Evolutionary conservation across 1,140 invertebrate species (phyloP), one percentile per base, ranked within the genome.

Genomic region (Trypoxylus dichotomus): DNA sequence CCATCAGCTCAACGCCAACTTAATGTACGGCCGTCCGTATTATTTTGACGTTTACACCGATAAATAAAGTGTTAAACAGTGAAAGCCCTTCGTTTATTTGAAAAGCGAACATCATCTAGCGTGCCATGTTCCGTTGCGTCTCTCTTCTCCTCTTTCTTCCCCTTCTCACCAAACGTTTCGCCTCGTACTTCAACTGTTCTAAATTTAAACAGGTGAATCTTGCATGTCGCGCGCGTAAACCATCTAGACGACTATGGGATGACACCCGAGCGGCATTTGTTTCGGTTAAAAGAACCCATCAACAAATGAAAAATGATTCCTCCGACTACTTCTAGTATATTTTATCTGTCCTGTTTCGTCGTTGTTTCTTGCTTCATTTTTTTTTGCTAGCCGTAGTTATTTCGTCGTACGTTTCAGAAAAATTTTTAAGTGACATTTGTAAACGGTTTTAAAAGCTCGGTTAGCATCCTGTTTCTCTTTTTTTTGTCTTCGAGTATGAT

Each of bases 21-120:
- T 32, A 37, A 73, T 15, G 71, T 73, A 37, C 71, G 71, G 19
- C 19, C 60, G 21, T 19, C 60, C 21, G 60, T 24, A 63, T 73
- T 73, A 73, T 73, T 73, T 73, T 73, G 71, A 73, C 71, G 71
- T 73, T 73, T 73, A 73, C 71, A 73, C 71, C 71, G 71, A 73
- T 73, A 73, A 73, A 73, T 73, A 73, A 73, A 73, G 71, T 73
- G 71, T 73, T 73, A 73, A 73, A 73, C 71, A 73, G 71, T 32
- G 71, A 42, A 73, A 73, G 71, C 71, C 29, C 71, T 73, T 42
- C 71, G 37, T 73, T 73, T 73, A 73, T 73, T 73, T 73, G 3
- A 42, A 73, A 73, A 73, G 37, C 71, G 60, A 63, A 63, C 60
- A 63, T 63, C 60, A 63, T 27, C 60, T 63, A 63, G 60, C 60